Base-by-base conservation (phyloP, 2,113 vertebrate species). In the Sylvicapra grimmia region DNA sequence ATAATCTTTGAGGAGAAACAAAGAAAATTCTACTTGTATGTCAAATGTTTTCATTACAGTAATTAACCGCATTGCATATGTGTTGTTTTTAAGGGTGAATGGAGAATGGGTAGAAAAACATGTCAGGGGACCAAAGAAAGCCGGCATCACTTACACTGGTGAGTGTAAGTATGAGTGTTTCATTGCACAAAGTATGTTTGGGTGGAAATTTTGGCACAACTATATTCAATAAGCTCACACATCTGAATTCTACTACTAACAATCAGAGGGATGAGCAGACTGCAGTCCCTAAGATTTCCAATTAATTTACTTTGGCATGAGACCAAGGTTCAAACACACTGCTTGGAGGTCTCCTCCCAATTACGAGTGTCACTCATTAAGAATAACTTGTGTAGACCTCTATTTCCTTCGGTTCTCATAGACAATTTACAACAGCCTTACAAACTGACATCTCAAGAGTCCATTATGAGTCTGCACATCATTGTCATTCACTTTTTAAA, bases 391-490 rank as follows among this genome's bases (percentile, higher is more conserved):
- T 23, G 19, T 1, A 75, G 68, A 75, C 19, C 8, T 72, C 33
- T 5, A 1, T 36, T 36, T 72, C 65, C 8, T 72, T 36, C 0
- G 0, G 68, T 40, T 72, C 19, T 72, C 19, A 23, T 23, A 72
- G n/a, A 12, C n/a, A 72, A 12, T 23, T 40, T 40, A 6, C n/a
- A 40, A 3, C n/a, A 13, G 68, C 19, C 9, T 40, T 40, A 75
- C 36, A 75, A 40, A 40, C 19, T 40, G n/a, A 36, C n/a, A 40
- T 40, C 21, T 75, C 21, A 40, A 23, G 36, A 5, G 68, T 75
- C 36, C 36, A 23, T 23, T 23, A 36, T 0, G 0, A 40, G 36
- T 13, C 10, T 75, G 68, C 1, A 3, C 19, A 23, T 40, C 10
- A 23, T 21, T 3, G 36, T 40, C 68, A 75, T 6, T 40, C 36